Evolutionary conservation across 2,113 vertebrate genomes (phyloP).

Genomic region (Leiothrix lutea): DNA sequence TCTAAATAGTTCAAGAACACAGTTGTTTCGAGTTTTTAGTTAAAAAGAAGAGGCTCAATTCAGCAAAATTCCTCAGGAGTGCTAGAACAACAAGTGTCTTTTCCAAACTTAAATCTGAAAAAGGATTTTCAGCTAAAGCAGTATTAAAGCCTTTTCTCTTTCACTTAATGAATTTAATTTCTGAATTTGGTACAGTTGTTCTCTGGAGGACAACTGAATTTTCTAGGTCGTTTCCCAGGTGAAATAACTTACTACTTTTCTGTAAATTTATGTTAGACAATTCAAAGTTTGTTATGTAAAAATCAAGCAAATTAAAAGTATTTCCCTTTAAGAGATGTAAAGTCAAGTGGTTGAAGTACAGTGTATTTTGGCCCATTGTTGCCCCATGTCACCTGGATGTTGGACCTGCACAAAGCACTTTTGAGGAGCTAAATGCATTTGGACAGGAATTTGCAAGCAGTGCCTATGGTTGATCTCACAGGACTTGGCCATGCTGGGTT

Average conservation of each 20-base stretch:
- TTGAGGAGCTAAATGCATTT: not conserved
- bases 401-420: not conserved
- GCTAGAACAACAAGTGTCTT: not conserved
- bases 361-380: not conserved
- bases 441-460: not conserved
- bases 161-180: not conserved
- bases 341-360: not conserved
- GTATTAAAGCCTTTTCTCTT: not conserved
- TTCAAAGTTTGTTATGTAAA: not conserved
- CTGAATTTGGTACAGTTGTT: not conserved
- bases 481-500: not conserved
- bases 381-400: not conserved
- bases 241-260: not conserved
- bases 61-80: not conserved
- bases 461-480: not conserved
- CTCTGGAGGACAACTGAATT: slow-evolving; percentile 26
- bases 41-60: not conserved
- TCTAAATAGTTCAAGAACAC: not conserved
- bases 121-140: not conserved
- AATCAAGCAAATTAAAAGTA: not conserved
- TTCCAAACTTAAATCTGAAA: not conserved
- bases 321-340: not conserved
- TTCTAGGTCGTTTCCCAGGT: slow-evolving; percentile 49
- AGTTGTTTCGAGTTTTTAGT: not conserved
- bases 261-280: not conserved